These are phyloP conservation scores for Dermolepida albohirtum DNA, from an alignment of 2,888 invertebrate species.

Conservation along the genomic window DNA sequence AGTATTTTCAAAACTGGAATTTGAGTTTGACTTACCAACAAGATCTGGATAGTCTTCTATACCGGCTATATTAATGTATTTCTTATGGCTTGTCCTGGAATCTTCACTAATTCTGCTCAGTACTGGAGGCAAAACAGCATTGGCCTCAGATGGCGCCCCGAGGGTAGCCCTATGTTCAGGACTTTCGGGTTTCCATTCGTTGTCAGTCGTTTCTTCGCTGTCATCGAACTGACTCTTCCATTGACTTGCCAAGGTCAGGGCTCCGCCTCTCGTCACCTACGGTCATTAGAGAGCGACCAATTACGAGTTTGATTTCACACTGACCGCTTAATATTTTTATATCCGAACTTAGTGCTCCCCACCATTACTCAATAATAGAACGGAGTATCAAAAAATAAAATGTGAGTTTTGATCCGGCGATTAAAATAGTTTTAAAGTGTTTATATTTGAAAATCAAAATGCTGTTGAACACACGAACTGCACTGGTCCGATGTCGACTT, in stretches of 20 bases:
- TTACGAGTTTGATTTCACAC: not conserved
- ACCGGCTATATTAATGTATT: slow-evolving; percentile 82
- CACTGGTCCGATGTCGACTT: not conserved
- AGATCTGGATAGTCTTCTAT: slow-evolving; percentile 82
- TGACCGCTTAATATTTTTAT: slow-evolving; percentile 1
- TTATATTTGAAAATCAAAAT: too few relatives aligned
- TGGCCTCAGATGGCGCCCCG: slow-evolving; percentile 58
- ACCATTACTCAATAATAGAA: not conserved
- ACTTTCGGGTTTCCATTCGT: slow-evolving; percentile 92
- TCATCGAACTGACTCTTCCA: slow-evolving; percentile 98
- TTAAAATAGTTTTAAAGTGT: not conserved
- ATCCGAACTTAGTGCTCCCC: not conserved
- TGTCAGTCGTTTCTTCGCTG: slow-evolving; percentile 93
- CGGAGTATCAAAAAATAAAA: not conserved
- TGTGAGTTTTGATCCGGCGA: not conserved
- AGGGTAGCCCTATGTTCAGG: slow-evolving; percentile 67
- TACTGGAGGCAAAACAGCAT: slow-evolving; percentile 56
- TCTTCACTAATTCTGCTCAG: slow-evolving; percentile 68
- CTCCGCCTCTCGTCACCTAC: slow-evolving; percentile 87
- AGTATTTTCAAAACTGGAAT: too few relatives aligned
- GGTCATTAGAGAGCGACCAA: slow-evolving; percentile 11
- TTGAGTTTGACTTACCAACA: slow-evolving; percentile 59
- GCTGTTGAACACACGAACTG: not conserved
- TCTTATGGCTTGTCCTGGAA: slow-evolving; percentile 65
- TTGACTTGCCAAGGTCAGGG: slow-evolving; percentile 89